These are phyloP conservation scores for Crossaster papposus DNA, from an alignment of 53 echinoderm and acorn worm genomes.

Conservation along the genomic window DNA sequence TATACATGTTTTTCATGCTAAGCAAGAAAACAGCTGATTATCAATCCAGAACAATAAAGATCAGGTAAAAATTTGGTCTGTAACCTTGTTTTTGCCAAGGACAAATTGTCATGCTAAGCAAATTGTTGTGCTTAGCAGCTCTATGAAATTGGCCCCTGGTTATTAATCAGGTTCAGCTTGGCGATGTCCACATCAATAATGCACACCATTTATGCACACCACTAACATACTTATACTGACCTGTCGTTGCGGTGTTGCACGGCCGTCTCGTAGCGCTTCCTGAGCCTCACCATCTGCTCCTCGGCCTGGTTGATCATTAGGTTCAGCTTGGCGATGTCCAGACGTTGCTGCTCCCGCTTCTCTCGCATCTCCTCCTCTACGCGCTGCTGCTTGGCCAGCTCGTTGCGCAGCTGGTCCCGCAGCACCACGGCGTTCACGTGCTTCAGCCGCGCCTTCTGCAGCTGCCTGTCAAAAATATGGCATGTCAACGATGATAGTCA, in stretches of 20 bases:
- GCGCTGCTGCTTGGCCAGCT: slow-evolving; percentile 97
- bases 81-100: too few relatives aligned
- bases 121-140: too few relatives aligned
- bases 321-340: slow-evolving; percentile 99
- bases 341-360: slow-evolving; percentile 96
- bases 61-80: too few relatives aligned
- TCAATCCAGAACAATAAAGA: too few relatives aligned
- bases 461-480: slow-evolving; percentile 59
- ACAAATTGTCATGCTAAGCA: too few relatives aligned
- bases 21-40: too few relatives aligned
- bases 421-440: slow-evolving; percentile 99
- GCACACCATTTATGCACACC: too few relatives aligned
- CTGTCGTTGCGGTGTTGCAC: slow-evolving; percentile 99
- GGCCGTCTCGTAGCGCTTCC: slow-evolving; percentile 93
- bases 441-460: slow-evolving; percentile 92
- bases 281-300: slow-evolving; percentile 96
- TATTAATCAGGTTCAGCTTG: too few relatives aligned
- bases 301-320: slow-evolving; percentile 99
- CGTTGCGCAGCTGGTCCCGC: slow-evolving; percentile 96
- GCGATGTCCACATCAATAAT: too few relatives aligned
- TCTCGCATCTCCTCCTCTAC: slow-evolving; percentile 95
- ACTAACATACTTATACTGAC: too few relatives aligned
- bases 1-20: too few relatives aligned
- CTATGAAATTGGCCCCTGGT: too few relatives aligned
- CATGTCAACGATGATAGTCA: not conserved